Evolutionary conservation across 2,113 vertebrate genomes (phyloP).

Genomic region (Triplophysa siluroides): DNA sequence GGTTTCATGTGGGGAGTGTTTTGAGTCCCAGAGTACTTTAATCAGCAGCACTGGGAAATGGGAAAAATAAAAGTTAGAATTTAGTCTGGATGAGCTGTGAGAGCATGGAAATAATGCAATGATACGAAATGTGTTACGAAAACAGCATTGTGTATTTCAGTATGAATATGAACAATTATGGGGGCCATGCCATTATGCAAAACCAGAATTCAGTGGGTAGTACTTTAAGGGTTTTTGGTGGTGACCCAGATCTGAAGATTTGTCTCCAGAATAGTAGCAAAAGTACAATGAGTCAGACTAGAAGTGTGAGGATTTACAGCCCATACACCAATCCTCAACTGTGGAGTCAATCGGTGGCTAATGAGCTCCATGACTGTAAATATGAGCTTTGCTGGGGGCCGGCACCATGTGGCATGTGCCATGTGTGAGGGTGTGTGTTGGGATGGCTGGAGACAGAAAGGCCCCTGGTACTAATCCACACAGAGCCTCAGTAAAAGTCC

Average conservation of each 20-base stretch:
- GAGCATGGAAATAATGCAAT: too few relatives aligned
- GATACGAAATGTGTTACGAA: too few relatives aligned
- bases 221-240: constrained; percentile 12
- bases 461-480: constrained; percentile 46
- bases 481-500: constrained; percentile 24
- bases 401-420: constrained; percentile 35
- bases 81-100: too few relatives aligned
- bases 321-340: neutral
- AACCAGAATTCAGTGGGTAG: neutral
- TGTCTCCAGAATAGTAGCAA: neutral
- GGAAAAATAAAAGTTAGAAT: neutral
- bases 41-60: too few relatives aligned
- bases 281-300: neutral
- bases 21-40: neutral
- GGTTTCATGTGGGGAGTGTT: constrained; percentile 33
- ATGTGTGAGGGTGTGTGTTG: constrained; percentile 14
- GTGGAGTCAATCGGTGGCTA: constrained; percentile 43
- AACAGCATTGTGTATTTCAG: neutral
- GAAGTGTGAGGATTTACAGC: constrained; percentile 27
- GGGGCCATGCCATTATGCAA: neutral
- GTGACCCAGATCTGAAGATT: constrained; percentile 24
- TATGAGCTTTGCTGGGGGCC: constrained; percentile 18
- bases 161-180: neutral
- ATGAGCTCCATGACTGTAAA: constrained; percentile 42
- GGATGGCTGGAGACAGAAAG: constrained; percentile 45